Evolutionary conservation across 2,888 invertebrate species (phyloP).

Genomic region (Tinea semifulvella): DNA sequence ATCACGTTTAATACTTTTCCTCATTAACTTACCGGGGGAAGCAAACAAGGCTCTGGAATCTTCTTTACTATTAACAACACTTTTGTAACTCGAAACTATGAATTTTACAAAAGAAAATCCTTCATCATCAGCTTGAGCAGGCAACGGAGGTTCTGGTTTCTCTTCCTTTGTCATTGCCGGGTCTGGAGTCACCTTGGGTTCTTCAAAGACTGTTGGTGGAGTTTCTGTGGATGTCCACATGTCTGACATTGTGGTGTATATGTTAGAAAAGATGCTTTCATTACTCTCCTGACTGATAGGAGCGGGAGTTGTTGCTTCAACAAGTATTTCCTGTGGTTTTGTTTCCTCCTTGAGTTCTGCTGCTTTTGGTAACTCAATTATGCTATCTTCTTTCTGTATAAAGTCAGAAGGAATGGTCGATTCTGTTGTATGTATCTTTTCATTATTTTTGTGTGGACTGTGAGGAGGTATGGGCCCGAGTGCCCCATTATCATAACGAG

Average conservation of each 20-base stretch:
- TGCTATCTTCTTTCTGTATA: not conserved
- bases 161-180: not conserved
- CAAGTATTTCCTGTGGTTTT: not conserved
- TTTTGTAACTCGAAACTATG: conserved; percentile 36
- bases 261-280: conserved; percentile 34
- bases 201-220: not conserved
- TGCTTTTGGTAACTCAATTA: conserved; percentile 11
- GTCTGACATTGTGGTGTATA: conserved; percentile 43
- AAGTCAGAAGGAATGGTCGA: conserved; percentile 7
- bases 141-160: not conserved
- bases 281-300: conserved; percentile 23
- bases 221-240: conserved; percentile 35
- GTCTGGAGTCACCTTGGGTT: not conserved
- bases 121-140: conserved; percentile 26
- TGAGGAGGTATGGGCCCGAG: conserved; percentile 1
- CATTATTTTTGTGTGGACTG: not conserved
- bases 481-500: conserved; percentile 18
- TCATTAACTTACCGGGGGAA: conserved; percentile 33
- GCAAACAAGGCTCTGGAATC: conserved; percentile 49
- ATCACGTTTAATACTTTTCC: not conserved
- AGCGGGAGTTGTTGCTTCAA: conserved; percentile 12
- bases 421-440: conserved; percentile 19
- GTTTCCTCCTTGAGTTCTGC: not conserved
- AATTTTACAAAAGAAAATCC: conserved; percentile 46
- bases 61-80: conserved; percentile 40